These are phyloP conservation scores for Caenorhabditis angaria DNA, from an alignment of 2,888 invertebrate genomes.

Conservation along the genomic window DNA sequence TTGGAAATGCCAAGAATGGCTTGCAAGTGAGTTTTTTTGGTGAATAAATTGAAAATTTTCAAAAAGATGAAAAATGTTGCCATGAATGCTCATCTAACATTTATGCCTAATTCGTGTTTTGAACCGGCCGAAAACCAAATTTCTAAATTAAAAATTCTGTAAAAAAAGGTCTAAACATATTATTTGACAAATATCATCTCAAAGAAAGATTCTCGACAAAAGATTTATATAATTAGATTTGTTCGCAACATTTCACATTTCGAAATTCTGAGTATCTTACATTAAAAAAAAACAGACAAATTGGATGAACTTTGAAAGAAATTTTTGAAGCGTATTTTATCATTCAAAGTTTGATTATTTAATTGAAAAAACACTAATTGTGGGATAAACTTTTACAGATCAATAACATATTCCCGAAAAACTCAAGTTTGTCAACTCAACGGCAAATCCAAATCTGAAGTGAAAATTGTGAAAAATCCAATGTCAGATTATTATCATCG, in stretches of 20 bases:
- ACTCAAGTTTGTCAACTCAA: conserved; percentile 48
- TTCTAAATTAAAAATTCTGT: background rate
- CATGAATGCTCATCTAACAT: no score
- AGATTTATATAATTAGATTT: no score
- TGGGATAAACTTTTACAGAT: conserved; percentile 23
- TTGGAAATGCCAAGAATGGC: conserved; percentile 40
- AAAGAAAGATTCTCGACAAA: no score
- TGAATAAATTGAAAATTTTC: background rate
- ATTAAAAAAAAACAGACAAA: no score
- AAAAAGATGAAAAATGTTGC: no score
- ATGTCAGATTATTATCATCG: conserved; percentile 51
- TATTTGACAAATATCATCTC: no score
- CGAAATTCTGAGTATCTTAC: no score
- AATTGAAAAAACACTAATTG: background rate
- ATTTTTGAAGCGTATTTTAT: no score
- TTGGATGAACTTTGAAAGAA: no score
- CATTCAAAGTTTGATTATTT: background rate
- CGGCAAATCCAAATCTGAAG: conserved; percentile 39
- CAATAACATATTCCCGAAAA: conserved; percentile 34
- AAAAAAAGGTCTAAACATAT: no score
- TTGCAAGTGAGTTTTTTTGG: conserved; percentile 36
- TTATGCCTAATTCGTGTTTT: no score
- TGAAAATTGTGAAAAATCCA: conserved; percentile 38
- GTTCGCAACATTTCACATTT: no score
- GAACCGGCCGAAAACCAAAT: background rate